Base-by-base conservation (phyloP, 2,113 vertebrate genomes). In the Clarias macrocephalus region DNA sequence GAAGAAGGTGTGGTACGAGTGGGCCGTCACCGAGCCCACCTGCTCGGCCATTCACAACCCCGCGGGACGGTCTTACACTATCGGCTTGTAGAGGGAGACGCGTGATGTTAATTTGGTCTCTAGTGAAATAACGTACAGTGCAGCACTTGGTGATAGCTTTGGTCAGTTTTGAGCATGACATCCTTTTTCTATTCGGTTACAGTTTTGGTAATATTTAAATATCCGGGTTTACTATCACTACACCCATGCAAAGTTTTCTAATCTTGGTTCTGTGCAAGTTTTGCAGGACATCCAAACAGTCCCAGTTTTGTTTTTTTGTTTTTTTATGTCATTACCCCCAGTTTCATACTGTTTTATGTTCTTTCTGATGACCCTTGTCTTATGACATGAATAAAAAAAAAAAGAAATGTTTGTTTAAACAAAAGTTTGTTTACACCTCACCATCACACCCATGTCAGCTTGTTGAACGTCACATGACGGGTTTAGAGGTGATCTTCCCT, bases 1-100 rank as follows among this genome's bases (percentile, higher is more conserved):
- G 88, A 97, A 97, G 94, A 98, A 98, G 91, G 97, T 98, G 82
- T 98, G 97, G 97, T 98, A 98, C 9, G 97, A 98, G 89, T 98
- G 97, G 97, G 97, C 97, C 0, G 97, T 98, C 91, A 97, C 97
- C 0, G 95, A 97, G 72, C 97, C 97, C 0, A 92, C 92, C 83
- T 97, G 96, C 90, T 98, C 97, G 1, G 96, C 97, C 89, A 97
- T 98, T 91, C 97, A 98, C 93, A 98, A 98, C 90, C 96, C 97
- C 0, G 96, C 97, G 0, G 97, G 97, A 57, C 97, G 97, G 80
- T 98, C 97, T 60, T 98, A 97, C 91, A 98, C 97, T 91, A 98
- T 98, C 48, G 97, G 97, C 88, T 95, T 98, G 88, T 98, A 91
- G 68, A 65, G 30, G 4, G 28, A 48, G 75, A 75, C 25, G 19